phyloP scores from a whole-genome alignment of 2,888 invertebrate genomes.

The Acanthococcus lagerstroemiae region DNA sequence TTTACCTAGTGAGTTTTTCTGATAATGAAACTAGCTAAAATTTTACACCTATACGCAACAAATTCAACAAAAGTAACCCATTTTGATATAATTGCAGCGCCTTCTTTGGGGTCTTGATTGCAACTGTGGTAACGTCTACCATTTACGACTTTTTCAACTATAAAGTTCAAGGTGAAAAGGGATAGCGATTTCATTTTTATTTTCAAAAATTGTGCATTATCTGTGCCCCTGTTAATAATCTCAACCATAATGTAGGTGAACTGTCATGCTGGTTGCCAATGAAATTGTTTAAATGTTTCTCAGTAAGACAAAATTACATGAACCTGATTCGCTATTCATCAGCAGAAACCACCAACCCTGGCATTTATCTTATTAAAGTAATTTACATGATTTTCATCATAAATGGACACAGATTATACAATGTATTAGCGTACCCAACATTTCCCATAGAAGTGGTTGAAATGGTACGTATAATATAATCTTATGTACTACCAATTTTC shows the following conservation, averaged over 20 bases:
- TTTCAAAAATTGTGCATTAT: no score
- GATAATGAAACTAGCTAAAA: neutral
- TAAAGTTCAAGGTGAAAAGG: neutral
- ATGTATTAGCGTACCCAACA: neutral
- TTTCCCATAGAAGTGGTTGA: neutral
- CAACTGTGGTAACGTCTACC: no score
- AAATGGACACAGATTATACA: neutral
- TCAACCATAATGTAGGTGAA: no score
- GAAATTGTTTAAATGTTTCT: neutral
- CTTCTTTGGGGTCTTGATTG: no score
- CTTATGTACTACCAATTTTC: no score
- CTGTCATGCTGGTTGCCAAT: no score
- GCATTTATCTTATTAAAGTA: neutral
- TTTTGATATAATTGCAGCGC: no score
- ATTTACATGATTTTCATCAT: neutral
- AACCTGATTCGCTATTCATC: neutral
- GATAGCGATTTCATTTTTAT: neutral
- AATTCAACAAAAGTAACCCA: no score
- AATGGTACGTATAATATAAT: neutral
- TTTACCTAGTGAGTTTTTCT: conserved; percentile 27
- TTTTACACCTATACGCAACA: neutral
- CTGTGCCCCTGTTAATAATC: no score
- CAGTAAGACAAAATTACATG: neutral
- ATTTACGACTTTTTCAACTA: no score
- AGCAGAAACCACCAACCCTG: neutral